These are phyloP conservation scores for Drosophila kuntzei DNA, from an alignment of 2,888 invertebrate genomes.

Conservation along the genomic window DNA sequence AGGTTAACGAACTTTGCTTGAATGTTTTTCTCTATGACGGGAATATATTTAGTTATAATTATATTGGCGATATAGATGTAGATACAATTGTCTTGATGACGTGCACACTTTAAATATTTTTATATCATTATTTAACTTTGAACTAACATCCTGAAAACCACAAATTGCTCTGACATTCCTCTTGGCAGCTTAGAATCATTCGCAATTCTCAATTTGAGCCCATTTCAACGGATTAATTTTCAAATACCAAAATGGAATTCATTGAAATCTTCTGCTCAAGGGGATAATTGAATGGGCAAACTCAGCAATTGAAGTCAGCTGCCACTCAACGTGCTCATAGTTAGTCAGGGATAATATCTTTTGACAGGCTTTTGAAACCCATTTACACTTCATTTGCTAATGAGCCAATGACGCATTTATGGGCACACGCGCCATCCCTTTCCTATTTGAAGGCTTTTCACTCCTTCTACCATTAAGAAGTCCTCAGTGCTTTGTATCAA, in stretches of 20 bases:
- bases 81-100: neutral
- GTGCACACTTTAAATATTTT: neutral
- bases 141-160: slow-evolving; percentile 12
- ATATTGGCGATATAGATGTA: neutral
- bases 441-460: slow-evolving; percentile 24
- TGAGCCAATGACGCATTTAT: slow-evolving; percentile 76
- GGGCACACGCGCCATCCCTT: slow-evolving; percentile 41
- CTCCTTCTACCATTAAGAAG: slow-evolving; percentile 6
- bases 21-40: neutral
- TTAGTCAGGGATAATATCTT: slow-evolving; percentile 41
- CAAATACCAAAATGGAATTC: slow-evolving; percentile 40
- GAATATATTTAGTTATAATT: neutral
- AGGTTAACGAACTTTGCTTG: neutral
- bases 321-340: slow-evolving; percentile 18
- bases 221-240: slow-evolving; percentile 38
- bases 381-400: slow-evolving; percentile 78
- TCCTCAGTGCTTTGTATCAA: slow-evolving; percentile 29
- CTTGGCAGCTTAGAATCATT: neutral
- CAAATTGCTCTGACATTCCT: slow-evolving; percentile 6
- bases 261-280: slow-evolving; percentile 47
- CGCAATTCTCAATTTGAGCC: neutral
- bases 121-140: neutral
- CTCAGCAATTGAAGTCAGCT: slow-evolving; percentile 18
- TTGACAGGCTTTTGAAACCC: slow-evolving; percentile 64
- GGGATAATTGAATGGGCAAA: slow-evolving; percentile 55